Percentiles rank a stretch among this genome's conserved stretches.
These are phyloP conservation scores for Phlogophora meticulosa DNA, from an alignment of 2,888 invertebrate genomes.

Conservation along the genomic window DNA sequence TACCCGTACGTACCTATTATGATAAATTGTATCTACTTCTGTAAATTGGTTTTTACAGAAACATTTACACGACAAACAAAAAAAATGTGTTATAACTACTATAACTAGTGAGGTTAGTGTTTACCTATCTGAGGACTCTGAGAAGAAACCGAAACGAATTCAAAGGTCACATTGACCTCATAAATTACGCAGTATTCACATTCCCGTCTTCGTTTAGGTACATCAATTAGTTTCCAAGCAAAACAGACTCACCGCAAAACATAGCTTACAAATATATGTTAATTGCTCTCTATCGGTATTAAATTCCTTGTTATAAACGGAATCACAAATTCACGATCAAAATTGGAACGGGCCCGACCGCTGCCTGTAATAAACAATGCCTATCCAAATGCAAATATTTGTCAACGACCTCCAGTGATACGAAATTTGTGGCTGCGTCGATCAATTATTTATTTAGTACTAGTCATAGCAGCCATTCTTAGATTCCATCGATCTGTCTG, in stretches of 20 bases:
- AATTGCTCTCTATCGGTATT: conserved; percentile 44
- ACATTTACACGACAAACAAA: too few species aligned
- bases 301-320: conserved; percentile 45
- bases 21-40: too few species aligned
- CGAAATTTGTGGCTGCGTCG: conserved; percentile 53
- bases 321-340: conserved; percentile 46
- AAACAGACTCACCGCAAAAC: conserved; percentile 29
- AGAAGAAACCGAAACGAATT: too few species aligned
- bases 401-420: conserved; percentile 58
- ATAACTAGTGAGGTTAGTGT: too few species aligned
- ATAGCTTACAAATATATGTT: conserved; percentile 40
- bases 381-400: conserved; percentile 69
- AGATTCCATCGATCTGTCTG: conserved; percentile 57
- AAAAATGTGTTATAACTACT: too few species aligned
- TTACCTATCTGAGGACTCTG: too few species aligned
- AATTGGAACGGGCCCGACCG: conserved; percentile 39
- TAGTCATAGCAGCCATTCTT: conserved; percentile 42
- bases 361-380: conserved; percentile 61
- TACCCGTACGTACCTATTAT: too few species aligned
- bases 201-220: conserved; percentile 15
- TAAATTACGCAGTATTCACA: conserved; percentile 2
- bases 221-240: conserved; percentile 25
- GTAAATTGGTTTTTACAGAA: too few species aligned
- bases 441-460: conserved; percentile 61
- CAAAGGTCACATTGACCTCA: background rate